Base-by-base conservation (phyloP, 2,888 invertebrate species). In the Ptilodon capucinus region DNA sequence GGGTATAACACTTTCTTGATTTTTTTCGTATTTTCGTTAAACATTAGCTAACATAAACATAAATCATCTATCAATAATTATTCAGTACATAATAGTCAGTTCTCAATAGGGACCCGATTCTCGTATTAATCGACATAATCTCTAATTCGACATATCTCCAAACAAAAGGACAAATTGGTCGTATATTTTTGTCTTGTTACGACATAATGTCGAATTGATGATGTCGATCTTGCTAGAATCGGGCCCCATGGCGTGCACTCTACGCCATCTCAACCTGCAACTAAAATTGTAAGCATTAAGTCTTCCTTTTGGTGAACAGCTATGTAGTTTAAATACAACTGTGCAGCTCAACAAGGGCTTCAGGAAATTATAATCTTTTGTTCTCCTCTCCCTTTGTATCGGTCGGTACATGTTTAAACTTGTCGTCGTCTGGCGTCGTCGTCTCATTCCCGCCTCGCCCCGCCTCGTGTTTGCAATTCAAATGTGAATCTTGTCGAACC, bases 401-500 rank as follows among this genome's bases (percentile, higher is more conserved):
- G 4, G 16, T 32, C 32, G 4, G 16, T 7, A 18, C 36, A 36
- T 11, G 36, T 18, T 36, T 7, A n/a, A 14, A 11, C 17, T 11
- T 11, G 5, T 4, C 21, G 5, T 21, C 28, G 11, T 1, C 25
- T 17, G 36, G 6, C 11, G 11, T 4, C 4, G 11, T 3, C 18
- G 9, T 17, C 11, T 2, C 41, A 21, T 23, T n/a, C 42, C 39
- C 42, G 14, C 34, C 21, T 43, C 35, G 40, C 42, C 50, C 3
- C 28, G 11, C 28, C 28, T 9, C 28, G 28, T 11, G 28, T 64
- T 64, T 61, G 41, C 50, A 56, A 56, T 60, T 48, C 48, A 53
- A 60, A 61, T 64, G 50, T 13, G 46, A 55, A 55, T 60, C 60
- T 52, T 47, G 57, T 53, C 48, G 43, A 57, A n/a, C 57, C 48